Base-by-base conservation (phyloP, 2,113 vertebrate species). In the Apteryx mantelli region DNA sequence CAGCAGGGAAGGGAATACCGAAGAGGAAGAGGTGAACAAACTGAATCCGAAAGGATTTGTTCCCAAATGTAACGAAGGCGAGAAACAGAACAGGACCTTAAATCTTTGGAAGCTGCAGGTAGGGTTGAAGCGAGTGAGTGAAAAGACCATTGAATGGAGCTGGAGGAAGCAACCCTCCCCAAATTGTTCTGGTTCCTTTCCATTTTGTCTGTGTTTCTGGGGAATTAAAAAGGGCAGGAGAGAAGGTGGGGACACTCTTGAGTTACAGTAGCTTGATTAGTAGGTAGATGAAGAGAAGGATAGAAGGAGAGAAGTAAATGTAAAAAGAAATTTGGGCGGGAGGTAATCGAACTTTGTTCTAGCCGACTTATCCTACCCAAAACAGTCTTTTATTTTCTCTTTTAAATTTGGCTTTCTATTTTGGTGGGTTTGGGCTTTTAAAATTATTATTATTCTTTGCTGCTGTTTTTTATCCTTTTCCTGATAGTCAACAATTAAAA, bases 241-340 rank as follows among this genome's bases (percentile, higher is more conserved):
- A 74, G 66, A 82, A 89, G n/a, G 63, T 66, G 82, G 78, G n/a
- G 88, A 52, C 16, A 73, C 82, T 76, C 82, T 40, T 36, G 36
- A 86, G 68, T 86, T 88, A 70, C 92, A 90, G 83, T 84, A 79
- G 89, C 79, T 94, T 88, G 66, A 79, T 82, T 61, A 89, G 82
- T 89, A 84, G 56, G 38, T 89, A 68, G 73, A 75, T 81, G 92
- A 77, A 89, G 77, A 84, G 50, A 58, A 73, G 36, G 77, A 46
- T 56, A 69, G 58, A 88, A 34, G 52, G 52, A n/a, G 75, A 77
- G 88, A 93, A 89, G 71, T 61, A 93, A 88, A 76, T 93, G 82
- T 85, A 12, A 69, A 93, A 56, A 88, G 70, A 38, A 26, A 18
- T 15, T 94, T 87, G 75, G 93, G 89, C 63, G 82, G 93, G 74